Percentiles rank a stretch among this genome's conserved stretches.
Evolutionary conservation across 2,797 vertebrate species (phyloP).

Genomic region (Cossypha niveicapilla): DNA sequence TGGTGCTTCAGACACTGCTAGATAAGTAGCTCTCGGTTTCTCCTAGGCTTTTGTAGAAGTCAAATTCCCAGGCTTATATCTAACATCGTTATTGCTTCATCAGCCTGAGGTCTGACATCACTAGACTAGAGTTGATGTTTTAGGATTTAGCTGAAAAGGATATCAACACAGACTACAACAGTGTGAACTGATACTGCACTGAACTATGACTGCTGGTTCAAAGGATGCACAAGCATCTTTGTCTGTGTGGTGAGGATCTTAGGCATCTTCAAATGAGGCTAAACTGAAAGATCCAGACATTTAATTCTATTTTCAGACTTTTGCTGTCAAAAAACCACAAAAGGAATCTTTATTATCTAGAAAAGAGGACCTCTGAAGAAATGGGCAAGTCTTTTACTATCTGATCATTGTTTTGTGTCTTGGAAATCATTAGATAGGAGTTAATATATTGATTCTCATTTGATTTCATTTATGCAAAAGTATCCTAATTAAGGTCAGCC

Average conservation of each 20-base stretch:
- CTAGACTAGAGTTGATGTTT: not conserved
- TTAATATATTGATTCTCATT: not conserved
- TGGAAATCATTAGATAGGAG: not conserved
- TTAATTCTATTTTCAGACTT: not conserved
- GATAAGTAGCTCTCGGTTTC: not conserved
- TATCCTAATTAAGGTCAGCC: not conserved
- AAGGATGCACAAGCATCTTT: not conserved
- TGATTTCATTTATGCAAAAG: not conserved
- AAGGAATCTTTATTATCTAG: not conserved
- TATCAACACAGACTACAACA: not conserved
- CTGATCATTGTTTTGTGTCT: not conserved
- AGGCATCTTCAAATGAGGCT: not conserved
- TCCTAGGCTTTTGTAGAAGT: not conserved
- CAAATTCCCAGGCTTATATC: not conserved
- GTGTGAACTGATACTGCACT: not conserved
- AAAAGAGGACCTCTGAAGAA: not conserved
- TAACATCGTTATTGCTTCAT: not conserved
- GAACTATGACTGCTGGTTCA: not conserved
- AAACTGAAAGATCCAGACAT: not conserved
- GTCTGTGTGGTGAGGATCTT: not conserved
- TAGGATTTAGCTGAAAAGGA: not conserved
- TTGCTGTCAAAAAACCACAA: not conserved
- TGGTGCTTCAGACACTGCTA: not conserved
- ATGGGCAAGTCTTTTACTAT: not conserved
- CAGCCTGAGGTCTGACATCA: fast-evolving